These are phyloP conservation scores for Sycobia sp. DNA, from an alignment of 1,140 invertebrate species.

Conservation along the genomic window DNA sequence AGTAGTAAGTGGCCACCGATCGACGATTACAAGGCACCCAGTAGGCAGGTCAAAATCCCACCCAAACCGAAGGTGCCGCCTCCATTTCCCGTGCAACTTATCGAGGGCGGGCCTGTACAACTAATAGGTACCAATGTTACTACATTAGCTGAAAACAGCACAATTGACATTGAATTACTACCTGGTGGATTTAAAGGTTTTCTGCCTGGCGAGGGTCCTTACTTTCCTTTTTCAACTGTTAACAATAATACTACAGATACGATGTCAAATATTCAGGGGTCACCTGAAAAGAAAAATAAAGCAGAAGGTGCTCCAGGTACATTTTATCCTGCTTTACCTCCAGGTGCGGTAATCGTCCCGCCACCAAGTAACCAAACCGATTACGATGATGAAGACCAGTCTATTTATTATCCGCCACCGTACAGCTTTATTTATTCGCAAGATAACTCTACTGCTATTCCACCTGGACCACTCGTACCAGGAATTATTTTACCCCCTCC, in stretches of 20 bases:
- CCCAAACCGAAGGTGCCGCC: conserved; percentile 77
- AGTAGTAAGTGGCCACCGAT: conserved; percentile 73
- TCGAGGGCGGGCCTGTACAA: conserved; percentile 77
- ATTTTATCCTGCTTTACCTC: conserved; percentile 68
- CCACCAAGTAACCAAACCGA: conserved; percentile 74
- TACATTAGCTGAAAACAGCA: conserved; percentile 61
- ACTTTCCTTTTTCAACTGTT: conserved; percentile 49
- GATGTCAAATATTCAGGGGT: conserved; percentile 46
- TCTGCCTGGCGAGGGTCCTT: conserved; percentile 50
- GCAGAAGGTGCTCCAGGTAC: conserved; percentile 57
- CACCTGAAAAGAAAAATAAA: conserved; percentile 28
- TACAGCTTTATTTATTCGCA: conserved; percentile 84
- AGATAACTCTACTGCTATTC: conserved; percentile 77
- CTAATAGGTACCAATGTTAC: conserved; percentile 71
- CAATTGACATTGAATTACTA: conserved; percentile 40
- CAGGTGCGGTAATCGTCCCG: conserved; percentile 72
- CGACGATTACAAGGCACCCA: conserved; percentile 80
- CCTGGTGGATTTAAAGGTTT: conserved; percentile 50
- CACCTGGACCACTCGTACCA: conserved; percentile 83
- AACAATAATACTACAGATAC: conserved; percentile 43
- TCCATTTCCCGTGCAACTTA: conserved; percentile 85
- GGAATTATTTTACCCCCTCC: conserved; percentile 86
- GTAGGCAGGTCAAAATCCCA: conserved; percentile 79
- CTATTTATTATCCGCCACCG: conserved; percentile 86
- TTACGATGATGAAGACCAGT: conserved; percentile 86